Base-by-base conservation (phyloP, 2,888 invertebrate species). In the Stratiomys singularior region DNA sequence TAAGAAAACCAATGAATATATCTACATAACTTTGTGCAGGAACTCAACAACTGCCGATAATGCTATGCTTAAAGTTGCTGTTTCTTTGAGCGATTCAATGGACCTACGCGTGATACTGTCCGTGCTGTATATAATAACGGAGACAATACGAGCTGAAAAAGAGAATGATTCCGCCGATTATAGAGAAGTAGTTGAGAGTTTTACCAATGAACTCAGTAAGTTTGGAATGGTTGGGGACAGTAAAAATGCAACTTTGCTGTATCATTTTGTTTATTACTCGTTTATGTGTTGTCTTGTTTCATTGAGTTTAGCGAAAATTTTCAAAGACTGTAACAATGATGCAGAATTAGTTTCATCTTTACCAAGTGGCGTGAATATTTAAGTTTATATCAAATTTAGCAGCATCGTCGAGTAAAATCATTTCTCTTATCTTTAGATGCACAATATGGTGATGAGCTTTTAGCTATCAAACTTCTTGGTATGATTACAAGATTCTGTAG, bases 401-500 rank as follows among this genome's bases (percentile, higher is more conserved):
- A 37, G 37, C 37, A n/a, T 37, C 37, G 9, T 9, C 9, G 37
- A 37, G 9, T 37, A 37, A 37, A 37, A 5, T 37, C 5, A 37
- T 37, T 37, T 37, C 37, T 52, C 15, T 52, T 52, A 9, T 13
- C 4, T 52, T 25, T 21, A 80, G 77, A 87, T 78, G 84, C 83
- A 77, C 82, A 85, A 83, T 88, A 89, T 78, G 92, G 93, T 28
- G 96, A 97, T 83, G 97, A 97, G 85, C 87, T 96, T 78, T 87
- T 98, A 30, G 93, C 95, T 47, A 93, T 98, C 1, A 95, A 96
- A 84, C 89, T 99, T 76, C 90, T 99, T 78, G 94, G 95, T 81
- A 98, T 99, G 98, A 96, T 99, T 30, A 97, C 97, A 44, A 92
- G 94, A 82, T 97, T 99, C 85, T 99, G 99, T 88, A 96, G 96